Evolutionary conservation across 2,888 invertebrate genomes (phyloP), one percentile per base, ranked within the genome.

Genomic region (Sphaerophoria rueppellii): DNA sequence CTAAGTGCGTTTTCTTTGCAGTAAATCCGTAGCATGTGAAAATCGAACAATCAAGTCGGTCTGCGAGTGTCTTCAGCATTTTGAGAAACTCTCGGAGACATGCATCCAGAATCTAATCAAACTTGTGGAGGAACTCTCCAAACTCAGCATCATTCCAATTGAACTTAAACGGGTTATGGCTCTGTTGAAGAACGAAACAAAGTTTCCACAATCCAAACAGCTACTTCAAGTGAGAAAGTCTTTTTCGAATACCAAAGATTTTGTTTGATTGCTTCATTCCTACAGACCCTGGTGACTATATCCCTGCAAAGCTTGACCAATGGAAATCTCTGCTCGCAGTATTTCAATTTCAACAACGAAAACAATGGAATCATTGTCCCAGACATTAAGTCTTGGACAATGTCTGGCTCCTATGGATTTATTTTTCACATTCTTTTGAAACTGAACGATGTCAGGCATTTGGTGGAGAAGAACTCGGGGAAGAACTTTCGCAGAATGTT

Each of bases 381-480:
- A 1, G 93, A 93, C 55, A 93, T 94, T 46, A 91, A 92, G 67
- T 93, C 93, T 88, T 94, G 94, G 94, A 92, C 93, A 6, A 93
- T 93, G 76, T 92, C 93, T 12, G 92, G 92, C 0, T 90, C 92
- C 2, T 93, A 92, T 88, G 94, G 94, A n/a, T 94, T 94, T 88
- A 92, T 93, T 37, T 94, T 94, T 87, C 94, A 94, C 88, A 91
- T 93, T 40, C 93, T 94, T 91, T 87, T 94, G 7, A 92, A 93
- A 61, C 89, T 94, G 16, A 93, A 93, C 88, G 89, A 89, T 40
- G 87, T 88, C 37, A 73, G 79, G 14, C 58, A 88, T 78, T 34
- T 57, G 7, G 6, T 52, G 16, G 86, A 87, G n/a, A 81, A 86
- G 5, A 87, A 74, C 16, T 65, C 74, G 34, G 86, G 87, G 11